These are phyloP conservation scores for Carabus problematicus DNA, from an alignment of 2,888 invertebrate genomes.

Conservation along the genomic window DNA sequence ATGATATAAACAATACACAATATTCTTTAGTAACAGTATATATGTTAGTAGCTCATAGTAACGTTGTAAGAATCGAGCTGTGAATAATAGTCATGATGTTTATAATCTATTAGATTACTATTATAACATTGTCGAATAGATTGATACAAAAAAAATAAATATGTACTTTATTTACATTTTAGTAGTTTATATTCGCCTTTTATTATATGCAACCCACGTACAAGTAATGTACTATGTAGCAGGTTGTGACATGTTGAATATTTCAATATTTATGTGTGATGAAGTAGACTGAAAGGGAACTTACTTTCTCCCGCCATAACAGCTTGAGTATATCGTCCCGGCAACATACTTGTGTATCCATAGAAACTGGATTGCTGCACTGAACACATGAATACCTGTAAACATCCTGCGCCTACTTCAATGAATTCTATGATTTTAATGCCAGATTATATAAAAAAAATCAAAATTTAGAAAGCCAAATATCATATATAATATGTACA, in stretches of 20 bases:
- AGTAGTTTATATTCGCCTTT: too few species aligned
- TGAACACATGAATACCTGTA: slow-evolving; percentile 48
- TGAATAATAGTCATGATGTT: too few species aligned
- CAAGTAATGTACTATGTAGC: not conserved
- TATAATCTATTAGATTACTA: too few species aligned
- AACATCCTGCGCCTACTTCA: slow-evolving; percentile 23
- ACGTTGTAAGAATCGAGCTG: too few species aligned
- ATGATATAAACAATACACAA: too few species aligned
- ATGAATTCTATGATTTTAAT: slow-evolving; percentile 5
- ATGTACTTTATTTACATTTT: too few species aligned
- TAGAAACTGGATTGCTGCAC: slow-evolving; percentile 95
- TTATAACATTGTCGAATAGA: too few species aligned
- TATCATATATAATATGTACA: not conserved
- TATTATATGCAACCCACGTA: not conserved
- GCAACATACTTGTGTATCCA: slow-evolving; percentile 91
- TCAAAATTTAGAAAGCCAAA: not conserved
- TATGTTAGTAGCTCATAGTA: too few species aligned
- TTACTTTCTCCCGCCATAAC: slow-evolving; percentile 95
- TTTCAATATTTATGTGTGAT: slow-evolving; percentile 1
- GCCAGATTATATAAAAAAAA: not conserved
- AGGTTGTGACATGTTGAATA: not conserved
- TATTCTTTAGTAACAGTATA: too few species aligned
- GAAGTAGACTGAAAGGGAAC: slow-evolving; percentile 49
- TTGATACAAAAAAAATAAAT: too few species aligned
- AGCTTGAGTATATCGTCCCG: slow-evolving; percentile 88